Evolutionary conservation across 1,140 invertebrate genomes (phyloP), one percentile per base, ranked within the genome.

Genomic region (Hycleus phaleratus): DNA sequence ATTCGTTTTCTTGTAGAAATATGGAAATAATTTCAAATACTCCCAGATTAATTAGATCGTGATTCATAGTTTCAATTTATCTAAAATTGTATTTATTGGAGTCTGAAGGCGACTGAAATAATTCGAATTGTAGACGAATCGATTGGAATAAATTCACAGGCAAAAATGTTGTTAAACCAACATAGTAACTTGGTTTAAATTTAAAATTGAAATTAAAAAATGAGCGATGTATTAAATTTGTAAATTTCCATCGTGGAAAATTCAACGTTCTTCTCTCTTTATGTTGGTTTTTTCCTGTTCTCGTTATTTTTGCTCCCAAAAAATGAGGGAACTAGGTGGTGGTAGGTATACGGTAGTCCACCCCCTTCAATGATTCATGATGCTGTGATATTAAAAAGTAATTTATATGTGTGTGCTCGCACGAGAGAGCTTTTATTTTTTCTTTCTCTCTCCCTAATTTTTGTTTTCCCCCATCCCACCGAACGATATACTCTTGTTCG

Each of bases 351-450:
- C 18, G 18, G 32, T 32, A 7, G 4, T 32, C 32, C 4, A 32
- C 32, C 32, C 32, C 38, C 62, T 48, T 66, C 62, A 67, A 68
- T 69, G 69, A 70, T 71, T 71, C 69, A 71, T 68, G 69, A 64
- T 68, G 57, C 64, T 64, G 69, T 63, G 64, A 71, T 71, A 69
- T 71, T 71, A 69, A 71, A 71, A 71, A 71, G 69, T 71, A 69
- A 71, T 71, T 71, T 71, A 71, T 71, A 71, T 68, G 68, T 70
- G 66, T 62, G 63, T 59, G 64, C 57, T 47, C 48, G 40, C 11
- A 11, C 11, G 40, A n/a, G 40, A 42, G 44, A 43, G 60, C 60
- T 69, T 67, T 63, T 68, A 65, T 63, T 65, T 63, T 63, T 60
- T 60, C 47, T 51, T 68, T 68, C 64, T 59, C 61, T 65, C 59